A percentile compares a stretch with the other conserved stretches of the same genome.
These are phyloP conservation scores for Boleophthalmus pectinirostris DNA, from an alignment of 2,113 vertebrate genomes.

Conservation along the genomic window DNA sequence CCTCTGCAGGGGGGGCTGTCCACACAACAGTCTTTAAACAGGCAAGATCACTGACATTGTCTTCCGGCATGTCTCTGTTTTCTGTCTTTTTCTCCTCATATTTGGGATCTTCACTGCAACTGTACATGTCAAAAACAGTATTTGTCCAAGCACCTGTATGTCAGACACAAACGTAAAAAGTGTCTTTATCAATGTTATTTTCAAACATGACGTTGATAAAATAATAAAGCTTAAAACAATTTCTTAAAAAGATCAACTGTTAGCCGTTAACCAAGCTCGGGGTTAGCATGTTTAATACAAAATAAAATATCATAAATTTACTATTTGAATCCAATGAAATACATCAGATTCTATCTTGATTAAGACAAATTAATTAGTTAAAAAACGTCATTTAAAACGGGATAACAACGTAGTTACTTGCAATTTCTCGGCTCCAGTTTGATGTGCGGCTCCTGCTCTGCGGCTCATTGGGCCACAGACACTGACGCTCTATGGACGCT, in stretches of 20 bases:
- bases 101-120: not conserved
- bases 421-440: no score
- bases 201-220: not conserved
- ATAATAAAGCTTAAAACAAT: no score
- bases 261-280: not conserved
- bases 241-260: no score
- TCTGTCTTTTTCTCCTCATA: not conserved
- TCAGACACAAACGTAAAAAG: not conserved
- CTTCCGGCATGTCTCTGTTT: not conserved
- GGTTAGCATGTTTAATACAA: not conserved
- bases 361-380: not conserved
- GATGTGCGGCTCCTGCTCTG: no score
- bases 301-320: not conserved
- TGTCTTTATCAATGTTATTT: not conserved
- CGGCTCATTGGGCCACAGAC: no score
- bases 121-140: constrained; percentile 17
- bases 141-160: constrained; percentile 4
- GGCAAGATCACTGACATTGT: not conserved
- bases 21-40: not conserved
- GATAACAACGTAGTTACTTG: not conserved
- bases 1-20: not conserved
- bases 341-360: not conserved
- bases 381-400: not conserved
- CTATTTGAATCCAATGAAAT: not conserved
- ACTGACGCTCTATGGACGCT: no score